Evolutionary conservation across 2,888 invertebrate species (phyloP).

Genomic region (Pollenia angustigena): DNA sequence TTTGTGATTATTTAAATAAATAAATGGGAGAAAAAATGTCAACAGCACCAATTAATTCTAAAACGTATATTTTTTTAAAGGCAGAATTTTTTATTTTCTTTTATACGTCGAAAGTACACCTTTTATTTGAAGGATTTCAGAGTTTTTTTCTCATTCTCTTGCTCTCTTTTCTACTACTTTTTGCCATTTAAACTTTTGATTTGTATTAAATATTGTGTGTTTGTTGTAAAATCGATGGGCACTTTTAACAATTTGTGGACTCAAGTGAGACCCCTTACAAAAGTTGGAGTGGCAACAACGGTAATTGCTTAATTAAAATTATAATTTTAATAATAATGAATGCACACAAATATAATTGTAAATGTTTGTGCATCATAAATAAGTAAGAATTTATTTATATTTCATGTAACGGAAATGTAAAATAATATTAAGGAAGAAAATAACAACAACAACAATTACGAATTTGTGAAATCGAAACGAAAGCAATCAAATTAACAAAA

Average conservation of each 20-base stretch:
- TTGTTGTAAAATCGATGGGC: conserved; percentile 62
- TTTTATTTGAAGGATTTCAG: conserved; percentile 62
- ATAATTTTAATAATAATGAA: conserved; percentile 67
- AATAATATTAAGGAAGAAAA: conserved; percentile 39
- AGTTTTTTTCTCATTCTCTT: neutral
- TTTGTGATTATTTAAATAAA: conserved; percentile 59
- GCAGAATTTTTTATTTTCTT: conserved; percentile 64
- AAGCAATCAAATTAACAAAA: conserved; percentile 41
- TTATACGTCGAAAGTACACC: conserved; percentile 55
- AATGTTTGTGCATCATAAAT: conserved; percentile 11
- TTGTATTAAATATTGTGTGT: conserved; percentile 33
- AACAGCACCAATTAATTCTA: conserved; percentile 83
- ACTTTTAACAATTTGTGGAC: conserved; percentile 68
- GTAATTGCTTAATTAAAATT: conserved; percentile 74
- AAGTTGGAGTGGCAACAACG: conserved; percentile 69
- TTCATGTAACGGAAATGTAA: conserved; percentile 41
- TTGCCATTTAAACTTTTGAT: conserved; percentile 47
- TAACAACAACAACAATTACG: neutral
- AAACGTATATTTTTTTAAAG: conserved; percentile 78
- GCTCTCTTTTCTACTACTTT: conserved; percentile 9
- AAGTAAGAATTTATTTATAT: neutral
- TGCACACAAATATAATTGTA: conserved; percentile 30
- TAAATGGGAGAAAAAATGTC: conserved; percentile 77
- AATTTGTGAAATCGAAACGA: conserved; percentile 38
- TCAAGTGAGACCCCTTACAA: conserved; percentile 60